Base-by-base conservation (phyloP, 2,113 vertebrate genomes). In the Pica pica region DNA sequence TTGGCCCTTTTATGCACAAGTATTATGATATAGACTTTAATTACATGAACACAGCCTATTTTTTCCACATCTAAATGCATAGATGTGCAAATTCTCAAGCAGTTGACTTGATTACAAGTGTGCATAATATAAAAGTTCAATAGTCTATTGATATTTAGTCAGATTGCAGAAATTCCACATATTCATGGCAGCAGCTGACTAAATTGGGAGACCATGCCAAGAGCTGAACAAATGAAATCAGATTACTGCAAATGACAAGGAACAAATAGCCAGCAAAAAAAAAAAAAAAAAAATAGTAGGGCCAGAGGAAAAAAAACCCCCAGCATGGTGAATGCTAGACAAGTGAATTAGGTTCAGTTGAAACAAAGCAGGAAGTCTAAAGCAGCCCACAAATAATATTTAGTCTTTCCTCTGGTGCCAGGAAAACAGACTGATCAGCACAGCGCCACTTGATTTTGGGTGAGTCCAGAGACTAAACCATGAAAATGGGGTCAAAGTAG, bases 141-240 rank as follows among this genome's bases (percentile, higher is more conserved):
- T 94, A 96, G 96, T 80, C 94, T 96, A 94, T 96, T 97, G 95
- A 97, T 97, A 97, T 96, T 97, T 91, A 95, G 90, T 83, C 94
- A 94, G 87, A 96, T 92, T 96, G 95, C 96, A 92, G 81, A 96
- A 95, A 95, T 97, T 65, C 88, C 83, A 85, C 74, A 93, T 93
- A 90, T 85, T 92, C 77, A 95, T 76, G 74, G 80, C 92, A 92
- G 90, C 95, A 96, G 95, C 95, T 97, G 96, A 95, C 83, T 96
- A 18, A 73, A 55, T 87, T 73, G 63, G 74, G 77, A 89, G 83
- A 49, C 69, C 56, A 94, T 87, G 96, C 96, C 96, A 97, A 97
- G 56, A 96, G 83, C 80, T 80, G 92, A 96, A 96, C 92, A 97
- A 97, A 95, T 93, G 81, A 96, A 97, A 95, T 96, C 91, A 96